Evolutionary conservation across 2,797 vertebrate species (phyloP).

Genomic region (Liasis olivaceus): DNA sequence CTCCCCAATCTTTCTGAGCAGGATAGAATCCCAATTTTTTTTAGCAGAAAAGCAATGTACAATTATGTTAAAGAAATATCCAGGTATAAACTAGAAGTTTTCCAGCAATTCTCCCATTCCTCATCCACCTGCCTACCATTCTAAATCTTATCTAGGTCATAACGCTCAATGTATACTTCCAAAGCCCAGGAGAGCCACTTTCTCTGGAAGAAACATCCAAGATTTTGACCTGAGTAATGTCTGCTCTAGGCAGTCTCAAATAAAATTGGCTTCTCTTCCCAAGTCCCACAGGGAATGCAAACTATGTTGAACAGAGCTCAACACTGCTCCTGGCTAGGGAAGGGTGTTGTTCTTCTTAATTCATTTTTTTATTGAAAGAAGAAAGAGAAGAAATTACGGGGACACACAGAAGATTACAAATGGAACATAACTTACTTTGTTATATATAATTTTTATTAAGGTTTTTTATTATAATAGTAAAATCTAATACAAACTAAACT

Average conservation of each 20-base stretch:
- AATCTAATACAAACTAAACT: background rate
- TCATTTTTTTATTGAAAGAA: background rate
- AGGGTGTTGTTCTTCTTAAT: background rate
- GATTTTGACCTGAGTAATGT: background rate
- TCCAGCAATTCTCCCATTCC: too few species aligned
- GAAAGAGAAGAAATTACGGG: background rate
- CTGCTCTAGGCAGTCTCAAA: background rate
- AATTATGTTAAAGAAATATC: too few species aligned
- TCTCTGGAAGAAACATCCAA: background rate
- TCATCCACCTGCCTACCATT: too few species aligned
- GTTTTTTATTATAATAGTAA: background rate
- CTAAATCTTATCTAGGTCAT: too few species aligned
- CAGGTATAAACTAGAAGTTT: too few species aligned
- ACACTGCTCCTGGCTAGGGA: background rate
- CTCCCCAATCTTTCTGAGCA: too few species aligned
- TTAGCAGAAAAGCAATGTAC: too few species aligned
- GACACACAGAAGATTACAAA: background rate
- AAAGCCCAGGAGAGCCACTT: background rate
- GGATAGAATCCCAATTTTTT: too few species aligned
- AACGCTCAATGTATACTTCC: too few species aligned
- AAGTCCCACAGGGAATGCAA: background rate
- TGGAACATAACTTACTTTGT: background rate
- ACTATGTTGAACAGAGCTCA: background rate
- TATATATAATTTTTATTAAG: background rate
- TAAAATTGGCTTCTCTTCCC: background rate